phyloP scores from a whole-genome alignment of 2,113 vertebrate species.

The Hemiprocne comata region DNA sequence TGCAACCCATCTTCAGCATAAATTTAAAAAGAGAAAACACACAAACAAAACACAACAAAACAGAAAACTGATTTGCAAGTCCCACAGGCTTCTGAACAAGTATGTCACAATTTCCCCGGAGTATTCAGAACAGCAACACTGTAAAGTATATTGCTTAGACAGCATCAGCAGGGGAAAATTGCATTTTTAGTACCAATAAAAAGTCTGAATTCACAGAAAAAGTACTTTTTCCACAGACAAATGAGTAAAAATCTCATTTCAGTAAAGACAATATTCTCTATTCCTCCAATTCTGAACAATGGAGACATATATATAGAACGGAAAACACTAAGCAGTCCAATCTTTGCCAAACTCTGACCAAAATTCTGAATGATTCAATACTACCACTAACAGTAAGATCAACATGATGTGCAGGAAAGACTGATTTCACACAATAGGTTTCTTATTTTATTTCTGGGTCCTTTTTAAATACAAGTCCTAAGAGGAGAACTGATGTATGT shows the following conservation, averaged over 20 bases:
- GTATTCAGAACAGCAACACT: background rate
- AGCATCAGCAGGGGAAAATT: background rate
- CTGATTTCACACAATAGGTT: background rate
- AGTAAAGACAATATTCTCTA: background rate
- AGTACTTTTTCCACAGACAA: background rate
- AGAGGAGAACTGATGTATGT: background rate
- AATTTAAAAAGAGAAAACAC: background rate
- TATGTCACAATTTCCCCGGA: background rate
- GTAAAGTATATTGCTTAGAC: background rate
- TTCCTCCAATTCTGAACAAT: background rate
- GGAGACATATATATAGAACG: background rate
- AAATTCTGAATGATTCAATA: background rate
- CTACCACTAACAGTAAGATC: background rate
- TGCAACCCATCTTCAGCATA: background rate
- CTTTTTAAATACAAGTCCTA: background rate
- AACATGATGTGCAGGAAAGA: background rate
- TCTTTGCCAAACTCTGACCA: background rate
- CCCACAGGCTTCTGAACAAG: constrained; percentile 21
- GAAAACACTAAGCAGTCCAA: background rate
- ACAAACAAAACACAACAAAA: constrained; percentile 12
- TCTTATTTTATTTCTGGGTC: background rate
- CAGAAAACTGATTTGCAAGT: constrained; percentile 13
- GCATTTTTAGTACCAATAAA: background rate
- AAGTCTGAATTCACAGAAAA: background rate
- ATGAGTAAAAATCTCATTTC: background rate